Evolutionary conservation across 2,888 invertebrate species (phyloP).

Genomic region (Tupiocoris notatus): DNA sequence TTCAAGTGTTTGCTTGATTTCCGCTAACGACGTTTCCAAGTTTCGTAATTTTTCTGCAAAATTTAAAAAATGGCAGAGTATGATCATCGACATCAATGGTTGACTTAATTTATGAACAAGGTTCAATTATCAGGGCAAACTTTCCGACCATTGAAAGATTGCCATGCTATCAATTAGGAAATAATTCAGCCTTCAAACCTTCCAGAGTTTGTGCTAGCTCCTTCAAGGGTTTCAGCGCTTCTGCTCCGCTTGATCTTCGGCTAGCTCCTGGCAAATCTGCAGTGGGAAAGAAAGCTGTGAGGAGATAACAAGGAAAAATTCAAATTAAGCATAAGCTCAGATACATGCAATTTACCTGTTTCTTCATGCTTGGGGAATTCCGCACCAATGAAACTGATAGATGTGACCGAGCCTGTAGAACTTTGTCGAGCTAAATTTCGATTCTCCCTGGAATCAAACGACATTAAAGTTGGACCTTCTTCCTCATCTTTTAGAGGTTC

Average conservation of each 20-base stretch:
- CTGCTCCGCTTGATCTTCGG: neutral
- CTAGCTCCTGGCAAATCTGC: no score
- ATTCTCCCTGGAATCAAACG: no score
- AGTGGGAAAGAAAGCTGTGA: no score
- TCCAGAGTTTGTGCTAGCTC: conserved; percentile 12
- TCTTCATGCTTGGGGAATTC: no score
- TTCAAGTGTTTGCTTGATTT: conserved; percentile 19
- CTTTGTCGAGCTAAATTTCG: neutral
- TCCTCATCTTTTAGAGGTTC: no score
- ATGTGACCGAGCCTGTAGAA: neutral
- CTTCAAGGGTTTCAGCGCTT: conserved; percentile 16
- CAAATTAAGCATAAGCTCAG: no score
- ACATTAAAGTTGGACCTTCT: no score
- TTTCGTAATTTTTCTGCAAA: conserved; percentile 19
- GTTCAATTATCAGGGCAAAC: no score
- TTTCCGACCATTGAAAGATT: neutral
- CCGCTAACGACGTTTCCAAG: conserved; percentile 13
- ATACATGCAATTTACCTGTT: no score
- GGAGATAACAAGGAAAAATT: no score
- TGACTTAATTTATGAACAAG: no score
- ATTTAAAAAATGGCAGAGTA: neutral
- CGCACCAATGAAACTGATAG: neutral
- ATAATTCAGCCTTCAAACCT: neutral
- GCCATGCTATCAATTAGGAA: neutral
- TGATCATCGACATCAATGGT: no score